Evolutionary conservation across 2,888 invertebrate genomes (phyloP), one percentile per base, ranked within the genome.

Genomic region (Noctua pronuba): DNA sequence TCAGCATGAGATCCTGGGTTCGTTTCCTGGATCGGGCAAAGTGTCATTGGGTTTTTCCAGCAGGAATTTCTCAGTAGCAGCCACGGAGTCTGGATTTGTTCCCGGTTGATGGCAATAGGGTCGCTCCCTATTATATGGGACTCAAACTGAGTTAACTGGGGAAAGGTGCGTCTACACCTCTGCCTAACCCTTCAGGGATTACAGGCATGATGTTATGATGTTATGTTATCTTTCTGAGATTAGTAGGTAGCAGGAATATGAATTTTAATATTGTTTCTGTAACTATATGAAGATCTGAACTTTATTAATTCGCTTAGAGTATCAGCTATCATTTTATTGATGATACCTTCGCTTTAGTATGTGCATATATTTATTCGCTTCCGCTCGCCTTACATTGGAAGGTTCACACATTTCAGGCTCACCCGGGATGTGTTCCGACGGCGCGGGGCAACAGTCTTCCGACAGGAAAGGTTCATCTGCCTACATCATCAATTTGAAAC

Each of bases 401-500:
- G 16, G n/a, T 65, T n/a, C 41, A 8, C 38, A 41, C n/a, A 38
- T 41, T 64, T 38, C 65, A 41, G n/a, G 7, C 3, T n/a, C 8
- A 65, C 64, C 38, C n/a, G n/a, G 41, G 3, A n/a, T 18, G 13
- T 7, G 28, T 31, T 16, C 55, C 82, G 64, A 31, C 75, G 82
- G 38, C 44, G 49, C 73, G 35, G 31, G 31, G 11, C 41, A 13
- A 7, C 35, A 2, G 35, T 6, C 16, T 0, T 7, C 35, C 35
- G 18, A 31, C 66, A 60, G 38, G 3, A 8, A 38, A 38, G 7
- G 10, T 3, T 46, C 38, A 67, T 35, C 44, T 13, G 31, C 31
- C 60, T 41, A 52, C 5, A 28, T 44, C 6, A 38, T 18, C 10
- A 58, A 31, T n/a, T 31, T 52, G 16, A 35, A 55, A 64, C 38